Conservation (phyloP, 2,888 invertebrate genomes). For the Leptothorax acervorum region DNA sequence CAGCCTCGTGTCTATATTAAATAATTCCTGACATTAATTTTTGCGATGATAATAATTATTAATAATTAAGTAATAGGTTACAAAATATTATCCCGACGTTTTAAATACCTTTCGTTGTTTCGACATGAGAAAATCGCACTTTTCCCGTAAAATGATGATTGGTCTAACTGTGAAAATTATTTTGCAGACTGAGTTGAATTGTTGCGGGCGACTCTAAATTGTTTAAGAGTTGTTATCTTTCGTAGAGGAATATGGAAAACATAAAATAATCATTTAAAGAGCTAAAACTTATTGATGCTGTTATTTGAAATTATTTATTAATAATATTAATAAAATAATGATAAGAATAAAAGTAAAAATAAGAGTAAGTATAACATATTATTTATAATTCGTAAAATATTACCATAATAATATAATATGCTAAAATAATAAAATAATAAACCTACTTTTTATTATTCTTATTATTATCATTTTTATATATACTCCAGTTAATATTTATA, state of each 20-base stretch:
- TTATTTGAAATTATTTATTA: constrained; percentile 82
- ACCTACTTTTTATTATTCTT: constrained; percentile 57
- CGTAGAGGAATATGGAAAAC: constrained; percentile 38
- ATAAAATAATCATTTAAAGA: constrained; percentile 13
- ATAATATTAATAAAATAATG: constrained; percentile 64
- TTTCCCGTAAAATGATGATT: background rate
- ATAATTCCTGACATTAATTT: background rate
- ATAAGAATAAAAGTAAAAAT: constrained; percentile 33
- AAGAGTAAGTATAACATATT: constrained; percentile 65
- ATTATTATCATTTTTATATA: constrained; percentile 61
- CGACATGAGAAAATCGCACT: constrained; percentile 3
- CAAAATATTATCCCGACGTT: constrained; percentile 12
- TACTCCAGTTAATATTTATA: constrained; percentile 70
- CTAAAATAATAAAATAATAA: constrained; percentile 46
- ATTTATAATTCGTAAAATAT: constrained; percentile 76
- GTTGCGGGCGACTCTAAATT: background rate
- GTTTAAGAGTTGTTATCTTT: constrained; percentile 9
- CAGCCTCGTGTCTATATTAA: background rate
- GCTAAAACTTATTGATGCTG: constrained; percentile 60
- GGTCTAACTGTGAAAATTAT: background rate
- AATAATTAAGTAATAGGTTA: constrained; percentile 25
- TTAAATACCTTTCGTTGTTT: constrained; percentile 38
- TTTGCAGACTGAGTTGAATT: background rate
- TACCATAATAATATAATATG: constrained; percentile 72
- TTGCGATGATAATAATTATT: background rate